Evolutionary conservation across 2,797 vertebrate genomes (phyloP).

Genomic region (Menidia menidia): DNA sequence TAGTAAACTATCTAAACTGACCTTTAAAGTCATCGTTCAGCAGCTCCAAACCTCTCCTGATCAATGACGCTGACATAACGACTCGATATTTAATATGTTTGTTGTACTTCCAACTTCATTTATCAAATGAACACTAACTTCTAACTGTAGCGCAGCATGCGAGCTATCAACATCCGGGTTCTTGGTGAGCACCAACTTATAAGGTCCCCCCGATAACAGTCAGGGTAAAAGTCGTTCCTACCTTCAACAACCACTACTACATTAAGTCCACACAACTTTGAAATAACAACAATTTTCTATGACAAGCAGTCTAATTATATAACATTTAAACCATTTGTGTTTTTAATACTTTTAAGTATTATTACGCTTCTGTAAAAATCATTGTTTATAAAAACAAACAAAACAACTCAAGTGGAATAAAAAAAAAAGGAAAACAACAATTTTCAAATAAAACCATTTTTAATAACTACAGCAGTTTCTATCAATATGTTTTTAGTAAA

Average conservation of each 20-base stretch:
- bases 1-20: conserved; percentile 27
- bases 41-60: conserved; percentile 81
- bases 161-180: conserved; percentile 51
- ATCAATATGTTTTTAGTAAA: too few species aligned
- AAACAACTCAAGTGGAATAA: too few species aligned
- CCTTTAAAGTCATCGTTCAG: conserved; percentile 77
- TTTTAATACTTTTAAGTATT: too few species aligned
- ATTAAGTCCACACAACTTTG: too few species aligned
- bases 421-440: too few species aligned
- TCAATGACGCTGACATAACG: conserved; percentile 79
- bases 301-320: too few species aligned
- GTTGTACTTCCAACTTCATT: fast-evolving
- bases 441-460: too few species aligned
- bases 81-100: not conserved
- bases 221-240: conserved; percentile 22
- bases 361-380: too few species aligned
- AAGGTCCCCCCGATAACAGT: conserved; percentile 9
- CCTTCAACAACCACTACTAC: not conserved
- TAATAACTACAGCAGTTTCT: too few species aligned
- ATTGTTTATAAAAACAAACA: too few species aligned
- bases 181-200: conserved; percentile 3
- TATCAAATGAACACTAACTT: fast-evolving
- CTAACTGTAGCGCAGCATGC: conserved; percentile 11
- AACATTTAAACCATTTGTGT: too few species aligned
- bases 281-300: not conserved